Conservation (phyloP, 2,113 vertebrate species). For the Nerophis ophidion region DNA sequence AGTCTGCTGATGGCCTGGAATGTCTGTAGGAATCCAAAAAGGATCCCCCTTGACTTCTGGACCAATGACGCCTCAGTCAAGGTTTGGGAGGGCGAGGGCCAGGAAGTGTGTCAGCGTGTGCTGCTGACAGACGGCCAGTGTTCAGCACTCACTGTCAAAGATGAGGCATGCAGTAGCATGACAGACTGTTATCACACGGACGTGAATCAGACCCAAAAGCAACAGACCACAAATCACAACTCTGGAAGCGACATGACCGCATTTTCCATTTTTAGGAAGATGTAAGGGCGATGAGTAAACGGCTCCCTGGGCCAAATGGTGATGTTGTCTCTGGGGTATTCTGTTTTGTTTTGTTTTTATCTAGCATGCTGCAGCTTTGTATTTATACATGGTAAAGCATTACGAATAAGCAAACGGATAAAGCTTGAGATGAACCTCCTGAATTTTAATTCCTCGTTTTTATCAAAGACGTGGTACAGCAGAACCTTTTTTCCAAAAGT, state of each 20-base stretch:
- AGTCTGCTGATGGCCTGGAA: constrained; percentile 21
- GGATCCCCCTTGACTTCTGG: constrained; percentile 26
- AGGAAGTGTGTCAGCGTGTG: constrained; percentile 38
- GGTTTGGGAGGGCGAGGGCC: constrained; percentile 36
- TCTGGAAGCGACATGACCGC: constrained; percentile 26
- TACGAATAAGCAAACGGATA: constrained; percentile 14
- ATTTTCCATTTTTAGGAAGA: constrained; percentile 54
- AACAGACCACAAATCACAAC: constrained; percentile 45
- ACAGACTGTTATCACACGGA: constrained; percentile 52
- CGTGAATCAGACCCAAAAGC: constrained; percentile 52
- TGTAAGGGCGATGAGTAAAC: constrained; percentile 31
- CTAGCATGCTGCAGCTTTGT: constrained; percentile 14
- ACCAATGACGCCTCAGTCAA: constrained; percentile 19
- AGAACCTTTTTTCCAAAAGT: too few relatives aligned
- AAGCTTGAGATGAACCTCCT: background rate
- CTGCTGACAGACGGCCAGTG: constrained; percentile 48
- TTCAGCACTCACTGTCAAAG: constrained; percentile 34
- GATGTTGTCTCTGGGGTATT: constrained; percentile 26
- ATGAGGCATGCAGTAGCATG: constrained; percentile 46
- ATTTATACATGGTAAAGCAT: constrained; percentile 5
- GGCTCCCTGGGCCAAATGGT: constrained; percentile 31
- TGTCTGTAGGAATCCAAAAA: constrained; percentile 35
- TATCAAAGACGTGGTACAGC: background rate
- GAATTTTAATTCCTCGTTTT: background rate
- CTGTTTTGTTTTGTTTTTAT: constrained; percentile 24